phyloP scores from a whole-genome alignment of 2,113 vertebrate genomes.

The Regulus satrapa region DNA sequence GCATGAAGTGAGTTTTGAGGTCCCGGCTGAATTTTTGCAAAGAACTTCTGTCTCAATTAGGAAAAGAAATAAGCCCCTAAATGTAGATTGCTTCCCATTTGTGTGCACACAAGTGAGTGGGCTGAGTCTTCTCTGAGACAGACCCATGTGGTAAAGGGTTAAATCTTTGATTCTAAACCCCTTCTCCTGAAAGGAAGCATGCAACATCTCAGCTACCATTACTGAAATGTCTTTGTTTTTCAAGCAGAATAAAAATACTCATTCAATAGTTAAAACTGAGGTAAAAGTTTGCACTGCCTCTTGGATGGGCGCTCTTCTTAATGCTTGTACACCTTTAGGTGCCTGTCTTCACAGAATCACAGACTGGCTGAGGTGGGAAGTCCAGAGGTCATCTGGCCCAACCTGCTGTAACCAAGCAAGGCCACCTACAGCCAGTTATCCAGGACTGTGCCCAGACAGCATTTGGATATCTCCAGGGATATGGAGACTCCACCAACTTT shows the following conservation, averaged over 20 bases:
- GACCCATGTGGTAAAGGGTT: neutral
- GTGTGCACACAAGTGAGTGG: fast-evolving
- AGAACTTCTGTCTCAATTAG: neutral
- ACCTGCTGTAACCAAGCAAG: neutral
- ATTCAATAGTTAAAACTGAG: neutral
- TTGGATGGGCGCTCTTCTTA: neutral
- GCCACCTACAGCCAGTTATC: neutral
- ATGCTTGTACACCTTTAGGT: neutral
- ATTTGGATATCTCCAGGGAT: neutral
- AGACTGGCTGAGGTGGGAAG: neutral
- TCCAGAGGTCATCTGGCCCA: neutral
- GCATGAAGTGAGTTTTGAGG: neutral
- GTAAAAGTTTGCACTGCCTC: neutral
- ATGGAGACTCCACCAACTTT: neutral
- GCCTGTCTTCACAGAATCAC: fast-evolving
- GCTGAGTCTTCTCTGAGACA: neutral
- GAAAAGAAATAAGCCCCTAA: neutral
- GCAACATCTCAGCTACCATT: neutral
- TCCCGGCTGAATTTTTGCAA: neutral
- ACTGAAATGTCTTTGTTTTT: neutral
- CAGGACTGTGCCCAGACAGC: fast-evolving
- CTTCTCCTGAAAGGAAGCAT: neutral
- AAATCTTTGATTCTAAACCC: neutral
- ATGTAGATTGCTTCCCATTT: neutral
- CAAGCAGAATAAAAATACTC: neutral